phyloP scores from a whole-genome alignment of 2,113 vertebrate genomes.

The Apodemus sylvaticus region DNA sequence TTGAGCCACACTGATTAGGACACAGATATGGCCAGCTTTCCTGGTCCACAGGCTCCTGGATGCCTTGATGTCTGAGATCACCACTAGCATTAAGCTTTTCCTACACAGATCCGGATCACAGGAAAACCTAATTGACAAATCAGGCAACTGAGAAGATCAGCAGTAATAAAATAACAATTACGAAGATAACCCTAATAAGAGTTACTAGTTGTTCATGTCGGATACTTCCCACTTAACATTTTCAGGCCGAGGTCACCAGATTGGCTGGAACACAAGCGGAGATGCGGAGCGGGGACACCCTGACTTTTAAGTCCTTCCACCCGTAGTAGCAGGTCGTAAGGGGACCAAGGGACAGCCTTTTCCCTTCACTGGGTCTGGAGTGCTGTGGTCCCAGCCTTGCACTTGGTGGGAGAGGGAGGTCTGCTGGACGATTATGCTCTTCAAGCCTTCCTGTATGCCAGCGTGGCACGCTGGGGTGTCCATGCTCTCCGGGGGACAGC shows the following conservation, averaged over 20 bases:
- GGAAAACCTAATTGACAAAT: neutral
- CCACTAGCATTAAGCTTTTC: neutral
- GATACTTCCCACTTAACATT: neutral
- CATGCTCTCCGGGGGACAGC: neutral
- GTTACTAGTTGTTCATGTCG: neutral
- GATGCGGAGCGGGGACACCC: no score
- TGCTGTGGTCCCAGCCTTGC: neutral
- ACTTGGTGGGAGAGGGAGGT: neutral
- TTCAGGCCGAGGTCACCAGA: neutral
- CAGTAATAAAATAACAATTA: neutral
- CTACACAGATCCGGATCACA: neutral
- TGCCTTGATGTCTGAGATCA: no score
- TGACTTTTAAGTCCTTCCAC: neutral
- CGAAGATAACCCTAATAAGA: neutral
- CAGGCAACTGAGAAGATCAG: neutral
- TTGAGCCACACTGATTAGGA: neutral
- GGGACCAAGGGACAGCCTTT: neutral
- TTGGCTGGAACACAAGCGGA: neutral
- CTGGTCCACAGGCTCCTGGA: no score
- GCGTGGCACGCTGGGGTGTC: neutral
- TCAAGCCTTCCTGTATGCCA: no score
- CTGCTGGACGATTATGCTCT: neutral
- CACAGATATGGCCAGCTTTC: neutral
- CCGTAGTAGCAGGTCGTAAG: fast-evolving
- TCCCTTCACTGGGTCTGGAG: neutral